phyloP scores from a whole-genome alignment of 30 jellyfish, hydroid and myxozoan species.

The Mastigias papua region DNA sequence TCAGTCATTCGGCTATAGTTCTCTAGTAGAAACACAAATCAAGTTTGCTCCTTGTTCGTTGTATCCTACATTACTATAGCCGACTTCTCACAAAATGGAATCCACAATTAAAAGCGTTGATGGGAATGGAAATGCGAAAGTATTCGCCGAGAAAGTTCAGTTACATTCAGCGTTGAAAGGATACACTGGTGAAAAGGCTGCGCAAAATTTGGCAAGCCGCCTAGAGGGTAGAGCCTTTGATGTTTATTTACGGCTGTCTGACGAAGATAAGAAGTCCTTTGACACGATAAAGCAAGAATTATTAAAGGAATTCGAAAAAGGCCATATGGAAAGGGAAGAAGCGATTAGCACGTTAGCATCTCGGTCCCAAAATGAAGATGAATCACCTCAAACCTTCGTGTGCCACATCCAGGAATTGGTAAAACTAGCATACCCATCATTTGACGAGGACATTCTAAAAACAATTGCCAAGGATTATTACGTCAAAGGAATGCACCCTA shows the following conservation, averaged over 20 bases:
- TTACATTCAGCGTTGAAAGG: constrained; percentile 55
- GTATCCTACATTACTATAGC: constrained; percentile 48
- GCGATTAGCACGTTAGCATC: constrained; percentile 30
- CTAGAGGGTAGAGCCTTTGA: constrained; percentile 50
- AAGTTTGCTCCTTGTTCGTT: constrained; percentile 70
- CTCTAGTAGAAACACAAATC: constrained; percentile 14
- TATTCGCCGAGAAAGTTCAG: constrained; percentile 48
- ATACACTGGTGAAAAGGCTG: constrained; percentile 47
- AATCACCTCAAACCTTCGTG: constrained; percentile 51
- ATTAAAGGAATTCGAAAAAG: constrained; percentile 52
- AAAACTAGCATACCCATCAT: constrained; percentile 51
- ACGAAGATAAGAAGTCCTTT: constrained; percentile 20
- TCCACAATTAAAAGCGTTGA: constrained; percentile 12
- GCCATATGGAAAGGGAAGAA: constrained; percentile 55
- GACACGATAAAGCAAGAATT: constrained; percentile 41
- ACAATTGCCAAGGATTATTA: constrained; percentile 48
- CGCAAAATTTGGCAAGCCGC: constrained; percentile 49
- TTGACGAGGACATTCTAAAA: constrained; percentile 19
- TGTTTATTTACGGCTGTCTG: constrained; percentile 41
- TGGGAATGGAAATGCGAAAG: constrained; percentile 51
- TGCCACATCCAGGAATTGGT: constrained; percentile 15
- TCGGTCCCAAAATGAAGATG: constrained; percentile 45
- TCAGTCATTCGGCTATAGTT: constrained; percentile 19
- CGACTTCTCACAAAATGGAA: constrained; percentile 32
- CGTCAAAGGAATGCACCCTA: constrained; percentile 60